Evolutionary conservation across 2,888 invertebrate species (phyloP).

Genomic region (Sylvicola fuscatus): DNA sequence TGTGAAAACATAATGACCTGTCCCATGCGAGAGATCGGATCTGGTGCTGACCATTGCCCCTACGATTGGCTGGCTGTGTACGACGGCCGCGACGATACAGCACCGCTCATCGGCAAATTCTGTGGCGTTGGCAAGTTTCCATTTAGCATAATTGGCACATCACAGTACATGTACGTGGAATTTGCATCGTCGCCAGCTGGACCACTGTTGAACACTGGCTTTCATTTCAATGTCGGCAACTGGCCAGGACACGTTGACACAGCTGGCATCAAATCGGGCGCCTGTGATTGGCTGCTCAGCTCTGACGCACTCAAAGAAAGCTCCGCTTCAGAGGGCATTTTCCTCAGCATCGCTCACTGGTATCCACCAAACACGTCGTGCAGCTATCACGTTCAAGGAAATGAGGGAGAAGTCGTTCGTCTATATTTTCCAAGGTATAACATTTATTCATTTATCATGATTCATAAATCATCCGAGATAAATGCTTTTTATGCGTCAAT

Average conservation of each 20-base stretch:
- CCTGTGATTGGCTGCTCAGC: conserved; percentile 74
- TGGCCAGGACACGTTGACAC: conserved; percentile 88
- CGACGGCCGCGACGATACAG: conserved; percentile 73
- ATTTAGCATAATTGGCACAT: conserved; percentile 79
- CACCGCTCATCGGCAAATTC: conserved; percentile 74
- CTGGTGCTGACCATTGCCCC: conserved; percentile 71
- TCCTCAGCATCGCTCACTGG: conserved; percentile 83
- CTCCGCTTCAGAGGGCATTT: conserved; percentile 71
- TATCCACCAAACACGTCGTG: conserved; percentile 86
- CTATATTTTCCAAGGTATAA: conserved; percentile 68
- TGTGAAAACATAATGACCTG: conserved; percentile 92
- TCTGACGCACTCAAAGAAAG: conserved; percentile 58
- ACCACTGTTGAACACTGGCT: conserved; percentile 76
- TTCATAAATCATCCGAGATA: no score
- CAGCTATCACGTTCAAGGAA: conserved; percentile 74
- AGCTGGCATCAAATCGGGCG: conserved; percentile 65
- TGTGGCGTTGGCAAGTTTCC: conserved; percentile 89
- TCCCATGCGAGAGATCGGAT: conserved; percentile 78
- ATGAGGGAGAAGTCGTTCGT: conserved; percentile 68
- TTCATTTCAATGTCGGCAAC: conserved; percentile 87
- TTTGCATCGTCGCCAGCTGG: conserved; percentile 79
- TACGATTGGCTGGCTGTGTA: conserved; percentile 79
- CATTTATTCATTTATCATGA: neutral
- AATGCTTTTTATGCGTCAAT: no score
- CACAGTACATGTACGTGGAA: conserved; percentile 71